Evolutionary conservation across 2,113 vertebrate genomes (phyloP).

Genomic region (Corvus hawaiiensis): DNA sequence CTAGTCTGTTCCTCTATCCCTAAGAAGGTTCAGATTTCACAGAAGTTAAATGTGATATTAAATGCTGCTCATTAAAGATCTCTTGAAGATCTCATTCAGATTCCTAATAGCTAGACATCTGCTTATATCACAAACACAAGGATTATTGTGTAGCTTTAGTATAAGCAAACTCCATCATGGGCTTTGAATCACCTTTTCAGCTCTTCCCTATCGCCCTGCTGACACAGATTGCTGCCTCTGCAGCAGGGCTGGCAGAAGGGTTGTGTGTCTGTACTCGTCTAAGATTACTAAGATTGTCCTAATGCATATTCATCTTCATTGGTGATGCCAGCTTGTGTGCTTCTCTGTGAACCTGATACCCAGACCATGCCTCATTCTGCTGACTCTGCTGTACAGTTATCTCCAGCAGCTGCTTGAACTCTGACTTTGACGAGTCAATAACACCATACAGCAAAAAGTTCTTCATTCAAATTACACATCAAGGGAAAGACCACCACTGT

Average conservation of each 20-base stretch:
- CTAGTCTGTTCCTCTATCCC: neutral
- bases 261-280: neutral
- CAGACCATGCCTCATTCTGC: neutral
- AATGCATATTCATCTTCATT: neutral
- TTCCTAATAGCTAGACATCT: neutral
- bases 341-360: neutral
- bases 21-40: neutral
- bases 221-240: neutral
- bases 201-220: neutral
- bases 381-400: neutral
- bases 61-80: neutral
- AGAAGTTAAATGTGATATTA: neutral
- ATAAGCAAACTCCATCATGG: neutral
- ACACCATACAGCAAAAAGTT: neutral
- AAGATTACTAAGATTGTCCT: neutral
- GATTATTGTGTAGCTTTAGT: neutral
- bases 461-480: neutral
- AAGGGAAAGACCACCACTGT: neutral
- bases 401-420: neutral
- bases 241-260: neutral
- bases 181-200: neutral
- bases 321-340: neutral
- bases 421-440: neutral
- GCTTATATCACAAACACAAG: neutral
- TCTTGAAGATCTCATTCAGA: neutral